These are phyloP conservation scores for Sinella curviseta DNA, from an alignment of 1,140 invertebrate genomes.

Conservation along the genomic window DNA sequence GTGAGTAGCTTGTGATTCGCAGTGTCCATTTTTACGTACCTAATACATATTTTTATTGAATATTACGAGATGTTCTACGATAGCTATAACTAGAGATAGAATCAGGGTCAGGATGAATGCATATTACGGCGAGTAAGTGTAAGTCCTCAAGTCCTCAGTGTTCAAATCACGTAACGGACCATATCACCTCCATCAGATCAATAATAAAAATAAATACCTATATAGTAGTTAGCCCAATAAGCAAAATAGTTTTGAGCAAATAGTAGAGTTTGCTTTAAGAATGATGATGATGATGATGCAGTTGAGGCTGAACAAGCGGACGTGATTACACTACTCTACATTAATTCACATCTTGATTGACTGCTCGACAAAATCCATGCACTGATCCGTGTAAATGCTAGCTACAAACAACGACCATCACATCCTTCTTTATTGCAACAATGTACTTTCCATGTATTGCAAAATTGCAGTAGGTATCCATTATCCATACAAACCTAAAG, in stretches of 20 bases:
- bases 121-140: too few relatives aligned
- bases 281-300: not conserved
- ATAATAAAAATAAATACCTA: not conserved
- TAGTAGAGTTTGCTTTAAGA: too few relatives aligned
- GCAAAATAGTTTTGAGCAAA: not conserved
- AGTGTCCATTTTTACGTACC: too few relatives aligned
- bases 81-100: not conserved
- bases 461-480: too few relatives aligned
- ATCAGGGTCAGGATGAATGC: not conserved
- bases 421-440: not conserved
- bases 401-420: not conserved
- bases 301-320: not conserved
- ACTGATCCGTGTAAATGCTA: not conserved
- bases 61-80: too few relatives aligned
- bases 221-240: not conserved
- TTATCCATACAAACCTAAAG: not conserved
- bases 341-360: not conserved
- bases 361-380: not conserved
- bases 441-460: not conserved
- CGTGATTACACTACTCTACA: not conserved
- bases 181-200: not conserved
- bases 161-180: not conserved
- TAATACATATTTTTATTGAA: too few relatives aligned
- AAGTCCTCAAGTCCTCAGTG: not conserved
- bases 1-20: too few relatives aligned